Evolutionary conservation across 2,797 vertebrate genomes (phyloP), one percentile per base, ranked within the genome.

Genomic region (Limnodromus scolopaceus): DNA sequence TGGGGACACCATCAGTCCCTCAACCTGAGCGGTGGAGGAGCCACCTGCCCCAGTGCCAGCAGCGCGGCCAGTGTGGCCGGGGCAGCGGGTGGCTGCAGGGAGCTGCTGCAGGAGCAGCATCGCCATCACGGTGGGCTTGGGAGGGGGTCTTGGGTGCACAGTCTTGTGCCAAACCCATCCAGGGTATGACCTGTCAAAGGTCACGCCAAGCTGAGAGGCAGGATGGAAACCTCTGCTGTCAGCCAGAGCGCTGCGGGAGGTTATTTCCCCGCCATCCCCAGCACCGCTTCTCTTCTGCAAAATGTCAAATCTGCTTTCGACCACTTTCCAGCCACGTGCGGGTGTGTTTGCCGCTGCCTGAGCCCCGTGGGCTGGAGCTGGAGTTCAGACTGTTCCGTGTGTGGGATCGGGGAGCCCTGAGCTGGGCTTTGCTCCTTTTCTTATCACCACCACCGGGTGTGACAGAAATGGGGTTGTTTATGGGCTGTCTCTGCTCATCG

Each of bases 101-200:
- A 22, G 11, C 66, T 79, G 70, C 69, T 28, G 58, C 46, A 41
- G 76, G 19, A 68, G 36, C 20, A 30, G 38, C 41, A 10, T 57
- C 13, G 1, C 32, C 12, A 2, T 6, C 13, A 2, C 3, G 0
- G 36, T 28, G 84, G 46, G 8, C 23, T 28, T 3, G 3, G 58
- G 43, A 53, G 19, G 51, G 48, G 17, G 39, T 58, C 65, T 34
- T 71, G 43, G 18, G n/a, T 30, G 49, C 27, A 27, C 17, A 10
- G 1, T 11, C 48, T 34, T n/a, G 55, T 46, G 28, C 38, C 39
- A 46, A 16, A 36, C 28, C 6, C 2, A 0, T 7, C 45, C 49
- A 51, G 49, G 49, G 49, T 28, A 51, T 51, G 49, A 51, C 49
- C 53, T 24, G 46, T 23, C 32, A 20, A 43, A 55, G 1, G 1